Evolutionary conservation across 2,113 vertebrate genomes (phyloP).

Genomic region (Myiozetetes cayanensis): DNA sequence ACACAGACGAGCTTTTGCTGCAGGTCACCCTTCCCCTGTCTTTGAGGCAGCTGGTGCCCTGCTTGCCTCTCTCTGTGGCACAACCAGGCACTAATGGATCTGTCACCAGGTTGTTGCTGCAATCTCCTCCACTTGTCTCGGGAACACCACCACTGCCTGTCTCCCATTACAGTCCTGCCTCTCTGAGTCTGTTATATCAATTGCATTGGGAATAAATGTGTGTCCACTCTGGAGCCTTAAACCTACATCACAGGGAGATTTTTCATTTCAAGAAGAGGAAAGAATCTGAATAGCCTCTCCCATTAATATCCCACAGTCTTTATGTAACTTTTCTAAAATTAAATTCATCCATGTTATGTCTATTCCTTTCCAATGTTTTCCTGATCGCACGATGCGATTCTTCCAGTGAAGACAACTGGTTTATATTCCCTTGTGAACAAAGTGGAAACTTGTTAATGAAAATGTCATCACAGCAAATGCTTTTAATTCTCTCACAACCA

Average conservation of each 20-base stretch:
- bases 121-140: fast-evolving
- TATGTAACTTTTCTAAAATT: conserved; percentile 54
- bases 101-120: neutral
- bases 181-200: neutral
- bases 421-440: conserved; percentile 66
- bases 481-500: conserved; percentile 67
- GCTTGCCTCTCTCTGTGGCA: neutral
- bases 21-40: neutral
- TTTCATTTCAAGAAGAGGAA: conserved; percentile 22
- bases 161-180: neutral
- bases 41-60: fast-evolving
- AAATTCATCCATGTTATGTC: conserved; percentile 66
- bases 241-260: neutral
- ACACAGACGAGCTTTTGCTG: neutral
- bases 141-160: neutral
- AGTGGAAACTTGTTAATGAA: conserved; percentile 70
- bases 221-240: neutral
- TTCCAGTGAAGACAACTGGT: conserved; percentile 62
- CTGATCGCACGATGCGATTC: neutral
- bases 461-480: conserved; percentile 66
- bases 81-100: neutral
- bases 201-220: neutral
- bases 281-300: conserved; percentile 4
- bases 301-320: conserved; percentile 32
- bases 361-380: conserved; percentile 63